These are phyloP conservation scores for Chionoecetes opilio DNA, from an alignment of 1,140 invertebrate genomes.

Conservation along the genomic window DNA sequence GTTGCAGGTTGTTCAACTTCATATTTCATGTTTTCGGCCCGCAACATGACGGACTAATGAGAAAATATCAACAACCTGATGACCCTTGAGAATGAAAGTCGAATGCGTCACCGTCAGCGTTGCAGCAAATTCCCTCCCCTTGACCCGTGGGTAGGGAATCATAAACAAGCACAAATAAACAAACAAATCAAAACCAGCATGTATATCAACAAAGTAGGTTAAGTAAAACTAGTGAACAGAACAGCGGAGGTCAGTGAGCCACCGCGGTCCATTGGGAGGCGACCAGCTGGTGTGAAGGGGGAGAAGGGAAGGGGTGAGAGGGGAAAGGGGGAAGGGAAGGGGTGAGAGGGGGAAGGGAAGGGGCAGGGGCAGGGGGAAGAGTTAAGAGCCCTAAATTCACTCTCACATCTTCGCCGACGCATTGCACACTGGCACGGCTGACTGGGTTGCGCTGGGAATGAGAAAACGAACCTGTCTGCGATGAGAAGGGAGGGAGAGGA, in stretches of 20 bases:
- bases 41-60: background rate
- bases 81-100: background rate
- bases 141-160: background rate
- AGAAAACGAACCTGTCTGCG: background rate
- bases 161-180: background rate
- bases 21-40: background rate
- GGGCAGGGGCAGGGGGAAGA: background rate
- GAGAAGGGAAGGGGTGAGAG: background rate
- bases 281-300: background rate
- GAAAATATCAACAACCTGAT: too few relatives aligned
- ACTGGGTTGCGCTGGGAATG: background rate
- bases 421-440: background rate
- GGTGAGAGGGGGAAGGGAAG: background rate
- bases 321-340: background rate
- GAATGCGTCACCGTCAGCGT: too few relatives aligned
- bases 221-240: conserved; percentile 20
- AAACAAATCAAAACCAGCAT: background rate
- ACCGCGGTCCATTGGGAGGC: background rate
- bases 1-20: background rate
- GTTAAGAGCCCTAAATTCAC: background rate
- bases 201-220: background rate
- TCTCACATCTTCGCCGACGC: background rate
- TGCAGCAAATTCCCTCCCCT: too few relatives aligned
- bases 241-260: background rate
- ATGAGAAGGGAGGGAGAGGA: background rate